Evolutionary conservation across 2,113 vertebrate species (phyloP).

Genomic region (Myocastor coypus): DNA sequence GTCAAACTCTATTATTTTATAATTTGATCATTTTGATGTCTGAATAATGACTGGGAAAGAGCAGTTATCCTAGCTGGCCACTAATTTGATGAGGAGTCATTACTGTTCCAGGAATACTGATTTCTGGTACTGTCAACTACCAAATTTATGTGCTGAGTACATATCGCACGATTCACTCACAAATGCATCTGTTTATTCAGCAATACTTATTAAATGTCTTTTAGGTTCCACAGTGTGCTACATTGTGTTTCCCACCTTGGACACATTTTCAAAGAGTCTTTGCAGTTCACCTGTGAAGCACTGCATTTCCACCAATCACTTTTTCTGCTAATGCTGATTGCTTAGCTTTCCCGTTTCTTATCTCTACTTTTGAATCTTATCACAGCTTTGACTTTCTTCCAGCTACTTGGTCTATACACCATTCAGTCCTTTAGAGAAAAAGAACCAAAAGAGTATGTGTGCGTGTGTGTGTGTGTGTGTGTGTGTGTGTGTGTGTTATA

Average conservation of each 20-base stretch:
- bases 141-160: neutral
- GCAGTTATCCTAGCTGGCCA: neutral
- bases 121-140: neutral
- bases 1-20: neutral
- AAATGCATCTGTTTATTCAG: neutral
- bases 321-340: neutral
- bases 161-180: neutral
- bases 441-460: neutral
- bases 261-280: neutral
- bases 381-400: neutral
- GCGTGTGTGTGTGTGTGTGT: neutral
- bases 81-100: neutral
- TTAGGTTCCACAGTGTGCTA: neutral
- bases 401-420: neutral
- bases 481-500: neutral
- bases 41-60: neutral
- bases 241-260: neutral
- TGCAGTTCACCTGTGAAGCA: neutral
- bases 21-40: neutral
- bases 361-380: neutral
- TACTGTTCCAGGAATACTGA: neutral
- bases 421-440: neutral
- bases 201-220: neutral
- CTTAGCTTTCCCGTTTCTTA: neutral
- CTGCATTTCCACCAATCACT: neutral